Conservation (phyloP, 2,797 vertebrate species). For the Hippocampus kuda region DNA sequence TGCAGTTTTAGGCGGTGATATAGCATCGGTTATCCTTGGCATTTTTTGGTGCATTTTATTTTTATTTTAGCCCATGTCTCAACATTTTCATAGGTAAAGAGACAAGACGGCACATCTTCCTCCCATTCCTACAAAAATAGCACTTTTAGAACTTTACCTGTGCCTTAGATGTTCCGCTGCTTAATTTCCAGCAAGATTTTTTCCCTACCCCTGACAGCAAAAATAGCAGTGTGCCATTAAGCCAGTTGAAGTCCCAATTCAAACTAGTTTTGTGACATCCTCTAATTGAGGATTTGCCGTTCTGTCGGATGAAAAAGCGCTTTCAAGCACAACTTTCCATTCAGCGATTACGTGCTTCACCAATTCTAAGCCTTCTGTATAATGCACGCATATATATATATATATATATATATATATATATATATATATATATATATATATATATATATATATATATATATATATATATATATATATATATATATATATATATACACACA, state of each 20-base stretch:
- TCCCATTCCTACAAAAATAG: constrained; percentile 24
- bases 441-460: neutral
- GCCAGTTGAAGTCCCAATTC: constrained; percentile 65
- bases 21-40: neutral
- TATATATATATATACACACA: neutral
- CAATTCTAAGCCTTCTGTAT: constrained; percentile 66
- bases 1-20: neutral
- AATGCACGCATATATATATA: constrained; percentile 29
- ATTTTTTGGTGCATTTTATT: no score
- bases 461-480: neutral
- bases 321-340: constrained; percentile 66
- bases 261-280: constrained; percentile 64
- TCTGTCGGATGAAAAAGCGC: constrained; percentile 53
- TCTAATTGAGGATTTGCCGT: constrained; percentile 71
- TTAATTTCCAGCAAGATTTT: constrained; percentile 58
- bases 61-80: constrained; percentile 3
- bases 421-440: neutral
- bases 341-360: constrained; percentile 67
- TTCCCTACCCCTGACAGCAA: constrained; percentile 29
- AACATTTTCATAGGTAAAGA: constrained; percentile 23
- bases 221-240: constrained; percentile 61
- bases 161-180: constrained; percentile 52
- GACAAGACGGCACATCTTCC: constrained; percentile 37
- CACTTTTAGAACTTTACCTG: constrained; percentile 46
- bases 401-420: no score